Evolutionary conservation across 2,797 vertebrate genomes (phyloP), one percentile per base, ranked within the genome.

Genomic region (Martes flavigula): DNA sequence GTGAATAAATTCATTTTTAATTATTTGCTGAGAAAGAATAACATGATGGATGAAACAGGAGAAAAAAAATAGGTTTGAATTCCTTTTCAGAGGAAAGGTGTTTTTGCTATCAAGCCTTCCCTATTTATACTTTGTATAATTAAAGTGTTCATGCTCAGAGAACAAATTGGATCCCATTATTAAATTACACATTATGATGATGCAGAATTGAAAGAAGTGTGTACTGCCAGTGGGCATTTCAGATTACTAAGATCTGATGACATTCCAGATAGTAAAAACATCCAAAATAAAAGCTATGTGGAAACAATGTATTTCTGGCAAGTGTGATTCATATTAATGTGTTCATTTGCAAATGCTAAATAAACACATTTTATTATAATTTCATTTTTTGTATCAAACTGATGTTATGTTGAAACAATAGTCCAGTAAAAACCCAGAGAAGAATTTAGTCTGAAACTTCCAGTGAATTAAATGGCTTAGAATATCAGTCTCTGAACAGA

Each of bases 231-330:
- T 88, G 48, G 73, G 60, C 60, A 91, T 83, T 95, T 97, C 58
- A 75, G 92, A 92, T 79, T 78, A 3, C 23, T 77, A 68, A 58
- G 6, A 58, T 85, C 23, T 94, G 72, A 62, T 93, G 40, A 68
- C 35, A 87, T 88, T 94, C 54, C 66, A 96, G 88, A 68, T 38
- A 92, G 13, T 58, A 86, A 96, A 96, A 94, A 56, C 14, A 92
- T 79, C 43, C 35, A 73, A 85, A 94, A 79, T 70, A 82, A 85
- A 48, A 96, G 25, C 2, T 35, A 73, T 48, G 27, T 30, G 60
- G 84, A 95, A 91, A 68, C 35, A 56, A 79, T 58, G 18, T 83
- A 66, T 89, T 94, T 91, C 43, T 94, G 46, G 62, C 88, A 96
- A 96, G 5, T 56, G 35, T 85, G 78, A 78, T 48, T 7, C 14